phyloP scores from a whole-genome alignment of 2,113 vertebrate genomes.

The Xiphophorus couchianus region DNA sequence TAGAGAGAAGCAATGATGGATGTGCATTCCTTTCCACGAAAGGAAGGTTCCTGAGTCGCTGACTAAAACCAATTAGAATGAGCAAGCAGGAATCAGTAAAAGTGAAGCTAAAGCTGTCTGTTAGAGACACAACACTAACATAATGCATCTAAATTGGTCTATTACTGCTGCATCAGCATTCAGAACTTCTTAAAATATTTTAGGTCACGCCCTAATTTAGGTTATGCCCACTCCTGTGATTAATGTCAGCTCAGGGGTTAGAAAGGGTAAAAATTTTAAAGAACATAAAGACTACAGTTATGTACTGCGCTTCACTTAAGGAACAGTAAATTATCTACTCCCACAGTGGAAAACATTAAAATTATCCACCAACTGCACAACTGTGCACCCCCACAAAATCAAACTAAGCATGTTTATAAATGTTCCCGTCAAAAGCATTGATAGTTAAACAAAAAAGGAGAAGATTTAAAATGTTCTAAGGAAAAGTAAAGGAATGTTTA shows the following conservation, averaged over 20 bases:
- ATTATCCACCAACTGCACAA: not conserved
- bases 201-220: not conserved
- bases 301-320: not conserved
- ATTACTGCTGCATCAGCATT: conserved; percentile 6
- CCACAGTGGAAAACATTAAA: conserved; percentile 2
- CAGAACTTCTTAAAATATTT: not conserved
- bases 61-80: not conserved
- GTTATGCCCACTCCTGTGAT: conserved; percentile 39
- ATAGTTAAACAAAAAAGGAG: conserved; percentile 2
- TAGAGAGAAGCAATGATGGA: not conserved
- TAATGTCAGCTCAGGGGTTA: conserved; percentile 25
- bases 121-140: conserved; percentile 18
- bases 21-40: not conserved
- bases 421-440: not conserved
- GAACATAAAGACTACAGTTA: not conserved
- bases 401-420: conserved; percentile 14
- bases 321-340: not conserved
- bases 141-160: conserved; percentile 9
- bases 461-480: conserved; percentile 4
- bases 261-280: conserved; percentile 24
- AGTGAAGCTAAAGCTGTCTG: conserved; percentile 19
- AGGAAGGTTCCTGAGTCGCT: not conserved
- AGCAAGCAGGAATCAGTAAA: conserved; percentile 31
- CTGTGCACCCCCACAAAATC: not conserved
- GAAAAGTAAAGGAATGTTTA: conserved; percentile 12